phyloP scores from a whole-genome alignment of 2,797 vertebrate species.

The Hipposideros larvatus region DNA sequence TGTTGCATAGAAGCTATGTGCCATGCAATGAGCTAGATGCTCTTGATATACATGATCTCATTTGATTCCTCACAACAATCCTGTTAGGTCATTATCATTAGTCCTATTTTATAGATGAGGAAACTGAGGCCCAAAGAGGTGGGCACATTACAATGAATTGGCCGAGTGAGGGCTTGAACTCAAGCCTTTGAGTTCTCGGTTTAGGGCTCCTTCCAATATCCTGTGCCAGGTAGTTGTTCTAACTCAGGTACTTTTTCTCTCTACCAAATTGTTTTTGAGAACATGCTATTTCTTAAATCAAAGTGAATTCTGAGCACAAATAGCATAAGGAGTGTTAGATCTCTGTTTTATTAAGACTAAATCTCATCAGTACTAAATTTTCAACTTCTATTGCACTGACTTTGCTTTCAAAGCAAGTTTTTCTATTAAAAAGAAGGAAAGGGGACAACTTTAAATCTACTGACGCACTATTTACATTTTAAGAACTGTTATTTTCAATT shows the following conservation, averaged over 20 bases:
- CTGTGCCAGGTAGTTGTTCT: neutral
- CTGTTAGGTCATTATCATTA: neutral
- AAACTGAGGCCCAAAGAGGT: neutral
- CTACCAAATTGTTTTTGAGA: neutral
- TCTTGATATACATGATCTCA: neutral
- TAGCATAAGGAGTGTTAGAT: neutral
- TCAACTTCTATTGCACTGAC: constrained; percentile 28
- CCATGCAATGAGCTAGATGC: neutral
- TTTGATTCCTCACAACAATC: neutral
- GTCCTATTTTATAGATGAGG: neutral
- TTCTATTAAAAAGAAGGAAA: neutral
- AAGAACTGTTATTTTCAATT: constrained; percentile 22
- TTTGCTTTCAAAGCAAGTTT: constrained; percentile 48
- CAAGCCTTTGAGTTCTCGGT: neutral
- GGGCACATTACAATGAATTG: neutral
- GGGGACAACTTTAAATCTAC: neutral
- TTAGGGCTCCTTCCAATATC: neutral
- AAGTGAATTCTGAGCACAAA: constrained; percentile 46
- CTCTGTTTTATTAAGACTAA: constrained; percentile 47
- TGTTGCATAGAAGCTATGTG: neutral
- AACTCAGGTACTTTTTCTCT: neutral
- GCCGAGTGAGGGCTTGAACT: neutral
- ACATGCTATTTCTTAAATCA: neutral
- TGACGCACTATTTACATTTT: constrained; percentile 45
- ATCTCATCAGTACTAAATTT: constrained; percentile 9